Base-by-base conservation (phyloP, 2,113 vertebrate genomes). In the Theristicus caerulescens region DNA sequence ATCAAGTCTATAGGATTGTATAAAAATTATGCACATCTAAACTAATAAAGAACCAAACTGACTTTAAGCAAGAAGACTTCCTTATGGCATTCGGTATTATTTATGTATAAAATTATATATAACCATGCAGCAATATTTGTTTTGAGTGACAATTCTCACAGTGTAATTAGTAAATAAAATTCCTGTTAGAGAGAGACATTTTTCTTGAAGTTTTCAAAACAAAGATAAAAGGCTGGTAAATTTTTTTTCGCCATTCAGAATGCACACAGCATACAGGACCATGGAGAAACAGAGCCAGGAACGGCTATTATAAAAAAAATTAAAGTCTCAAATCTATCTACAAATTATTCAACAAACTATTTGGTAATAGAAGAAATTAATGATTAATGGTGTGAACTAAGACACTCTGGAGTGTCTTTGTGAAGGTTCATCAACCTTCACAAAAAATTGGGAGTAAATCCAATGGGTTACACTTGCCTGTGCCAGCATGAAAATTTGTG, bases 301-400 rank as follows among this genome's bases (percentile, higher is more conserved):
- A 54, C 1, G 1, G 14, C 13, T 38, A 20, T 7, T 11, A 44
- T 4, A 13, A 15, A 32, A 32, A 57, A 73, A 89, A 82, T 13
- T 27, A 2, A 64, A 73, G 10, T 40, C 51, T 86, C 38, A 40
- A 31, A 25, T 20, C 26, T 21, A 20, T 3, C 47, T 36, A 31
- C 24, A 66, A 42, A 66, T 51, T 51, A 25, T n/a, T 20, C 32
- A 69, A 34, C 11, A n/a, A 65, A 32, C 3, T 22, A 6, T 26
- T 62, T 34, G 7, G 4, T 36, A 22, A 25, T 2, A 36, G n/a
- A 42, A 82, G 6, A 36, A 78, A 73, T n/a, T 3, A 26, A n/a
- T 0, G 2, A 32, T 19, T 51, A 51, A 16, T 21, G 6, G 21
- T n/a, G 12, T 0, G 3, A 34, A 27, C 10, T 40, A n/a, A 51